Evolutionary conservation across 1,140 invertebrate species (phyloP).

Genomic region (Zaprionus kolodkinae): DNA sequence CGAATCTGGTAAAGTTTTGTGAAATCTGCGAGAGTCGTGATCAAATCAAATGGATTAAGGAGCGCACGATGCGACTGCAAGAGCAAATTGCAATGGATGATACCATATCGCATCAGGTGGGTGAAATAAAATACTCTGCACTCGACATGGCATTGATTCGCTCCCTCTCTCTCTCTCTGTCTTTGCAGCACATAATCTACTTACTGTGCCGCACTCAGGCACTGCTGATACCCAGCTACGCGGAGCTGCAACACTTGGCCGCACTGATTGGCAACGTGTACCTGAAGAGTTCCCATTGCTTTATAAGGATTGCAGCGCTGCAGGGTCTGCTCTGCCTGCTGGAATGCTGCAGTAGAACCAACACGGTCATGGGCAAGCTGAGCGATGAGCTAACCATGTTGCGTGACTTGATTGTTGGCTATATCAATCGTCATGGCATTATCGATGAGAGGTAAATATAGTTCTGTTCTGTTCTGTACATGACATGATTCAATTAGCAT

Average conservation of each 20-base stretch:
- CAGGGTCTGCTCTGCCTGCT: slow-evolving; percentile 92
- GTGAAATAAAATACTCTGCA: neutral
- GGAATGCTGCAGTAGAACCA: slow-evolving; percentile 87
- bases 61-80: slow-evolving; percentile 73
- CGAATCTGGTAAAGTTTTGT: slow-evolving; percentile 81
- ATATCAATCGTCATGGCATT: slow-evolving; percentile 88
- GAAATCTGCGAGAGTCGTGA: slow-evolving; percentile 84
- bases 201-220: slow-evolving; percentile 81
- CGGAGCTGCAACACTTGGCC: slow-evolving; percentile 74
- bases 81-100: slow-evolving; percentile 83
- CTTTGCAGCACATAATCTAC: slow-evolving; percentile 78
- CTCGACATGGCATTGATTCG: neutral
- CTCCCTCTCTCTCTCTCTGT: slow-evolving; percentile 13
- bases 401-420: slow-evolving; percentile 88
- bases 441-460: slow-evolving; percentile 84
- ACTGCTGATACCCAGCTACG: slow-evolving; percentile 74
- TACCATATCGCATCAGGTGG: slow-evolving; percentile 83
- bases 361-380: slow-evolving; percentile 85
- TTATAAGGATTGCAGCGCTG: slow-evolving; percentile 88
- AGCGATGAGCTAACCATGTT: slow-evolving; percentile 87
- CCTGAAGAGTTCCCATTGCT: slow-evolving; percentile 85
- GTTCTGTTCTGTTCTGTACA: neutral
- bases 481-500: slow-evolving; percentile 15
- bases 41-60: slow-evolving; percentile 83
- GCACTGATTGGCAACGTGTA: slow-evolving; percentile 85